Conservation (phyloP, 53 echinoderm and acorn worm species). For the Mesocentrotus franciscanus region DNA sequence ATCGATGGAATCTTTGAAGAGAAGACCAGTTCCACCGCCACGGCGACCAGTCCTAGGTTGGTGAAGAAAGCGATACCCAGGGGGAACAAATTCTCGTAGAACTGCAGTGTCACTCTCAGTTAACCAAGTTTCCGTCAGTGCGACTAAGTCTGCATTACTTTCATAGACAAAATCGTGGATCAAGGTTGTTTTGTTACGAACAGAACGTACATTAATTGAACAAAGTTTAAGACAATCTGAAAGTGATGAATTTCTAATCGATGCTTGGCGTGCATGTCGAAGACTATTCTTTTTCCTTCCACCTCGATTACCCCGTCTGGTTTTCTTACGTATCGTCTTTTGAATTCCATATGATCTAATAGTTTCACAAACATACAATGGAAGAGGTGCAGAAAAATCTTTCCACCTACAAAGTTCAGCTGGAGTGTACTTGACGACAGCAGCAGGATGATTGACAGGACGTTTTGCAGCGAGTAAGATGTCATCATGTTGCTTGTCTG, state of each 20-base stretch:
- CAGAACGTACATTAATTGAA: conserved; percentile 10
- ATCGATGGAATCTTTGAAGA: too few species aligned
- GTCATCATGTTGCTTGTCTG: not conserved
- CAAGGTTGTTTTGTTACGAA: conserved; percentile 19
- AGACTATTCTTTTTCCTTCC: conserved; percentile 52
- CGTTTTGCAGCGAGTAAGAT: not conserved
- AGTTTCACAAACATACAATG: too few species aligned
- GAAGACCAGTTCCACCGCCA: conserved; percentile 37
- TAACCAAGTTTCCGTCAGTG: conserved; percentile 19
- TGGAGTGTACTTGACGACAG: too few species aligned
- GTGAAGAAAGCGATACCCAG: conserved; percentile 44
- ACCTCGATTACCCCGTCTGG: conserved; percentile 30
- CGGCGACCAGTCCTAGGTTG: conserved; percentile 49
- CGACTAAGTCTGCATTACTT: not conserved
- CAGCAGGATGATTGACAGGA: too few species aligned
- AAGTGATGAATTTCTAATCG: not conserved
- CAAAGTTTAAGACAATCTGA: conserved; percentile 21
- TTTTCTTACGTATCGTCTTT: too few species aligned
- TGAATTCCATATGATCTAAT: too few species aligned
- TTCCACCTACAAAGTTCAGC: too few species aligned
- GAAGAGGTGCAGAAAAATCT: too few species aligned
- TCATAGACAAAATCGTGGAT: too few species aligned
- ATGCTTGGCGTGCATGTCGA: not conserved
- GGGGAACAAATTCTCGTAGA: conserved; percentile 4
- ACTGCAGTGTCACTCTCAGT: conserved; percentile 25